phyloP scores from a whole-genome alignment of 2,113 vertebrate species.

The Lipophrys pholis region DNA sequence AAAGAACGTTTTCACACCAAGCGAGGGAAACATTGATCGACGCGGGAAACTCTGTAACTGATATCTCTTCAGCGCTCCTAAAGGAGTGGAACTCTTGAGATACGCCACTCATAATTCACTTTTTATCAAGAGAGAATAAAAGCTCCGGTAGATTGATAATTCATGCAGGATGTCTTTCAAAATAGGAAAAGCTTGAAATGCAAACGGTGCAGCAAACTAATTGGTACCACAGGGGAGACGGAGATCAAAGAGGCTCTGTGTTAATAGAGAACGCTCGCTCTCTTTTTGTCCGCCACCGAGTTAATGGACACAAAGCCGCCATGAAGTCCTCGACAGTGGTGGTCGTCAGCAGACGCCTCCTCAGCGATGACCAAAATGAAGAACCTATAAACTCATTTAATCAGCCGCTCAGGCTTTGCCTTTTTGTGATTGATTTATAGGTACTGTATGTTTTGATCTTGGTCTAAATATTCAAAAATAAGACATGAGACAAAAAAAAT shows the following conservation, averaged over 20 bases:
- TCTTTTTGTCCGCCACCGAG: slow-evolving; percentile 36
- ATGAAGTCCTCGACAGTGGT: slow-evolving; percentile 44
- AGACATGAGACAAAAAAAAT: too few relatives aligned
- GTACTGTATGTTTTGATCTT: too few relatives aligned
- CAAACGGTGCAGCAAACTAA: slow-evolving; percentile 65
- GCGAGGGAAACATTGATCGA: slow-evolving; percentile 5
- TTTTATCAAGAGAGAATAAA: slow-evolving; percentile 39
- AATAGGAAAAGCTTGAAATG: slow-evolving; percentile 64
- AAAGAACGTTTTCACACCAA: slow-evolving; percentile 5
- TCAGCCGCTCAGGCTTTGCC: neutral
- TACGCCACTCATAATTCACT: slow-evolving; percentile 28
- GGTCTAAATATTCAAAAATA: too few relatives aligned
- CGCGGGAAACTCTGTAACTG: neutral
- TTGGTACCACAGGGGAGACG: slow-evolving; percentile 71
- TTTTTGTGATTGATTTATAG: too few relatives aligned
- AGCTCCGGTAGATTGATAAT: slow-evolving; percentile 57
- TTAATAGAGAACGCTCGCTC: slow-evolving; percentile 60
- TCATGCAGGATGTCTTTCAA: slow-evolving; percentile 63
- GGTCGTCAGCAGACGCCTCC: slow-evolving; percentile 38
- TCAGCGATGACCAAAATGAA: neutral
- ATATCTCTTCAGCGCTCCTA: neutral
- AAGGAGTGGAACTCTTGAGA: slow-evolving; percentile 21
- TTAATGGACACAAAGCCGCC: slow-evolving; percentile 50
- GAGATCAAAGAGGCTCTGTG: slow-evolving; percentile 68
- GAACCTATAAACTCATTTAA: neutral